Percentiles rank a stretch among this genome's conserved stretches.
Conservation (phyloP, 1,140 invertebrate genomes). For the Dendrolimus kikuchii region DNA sequence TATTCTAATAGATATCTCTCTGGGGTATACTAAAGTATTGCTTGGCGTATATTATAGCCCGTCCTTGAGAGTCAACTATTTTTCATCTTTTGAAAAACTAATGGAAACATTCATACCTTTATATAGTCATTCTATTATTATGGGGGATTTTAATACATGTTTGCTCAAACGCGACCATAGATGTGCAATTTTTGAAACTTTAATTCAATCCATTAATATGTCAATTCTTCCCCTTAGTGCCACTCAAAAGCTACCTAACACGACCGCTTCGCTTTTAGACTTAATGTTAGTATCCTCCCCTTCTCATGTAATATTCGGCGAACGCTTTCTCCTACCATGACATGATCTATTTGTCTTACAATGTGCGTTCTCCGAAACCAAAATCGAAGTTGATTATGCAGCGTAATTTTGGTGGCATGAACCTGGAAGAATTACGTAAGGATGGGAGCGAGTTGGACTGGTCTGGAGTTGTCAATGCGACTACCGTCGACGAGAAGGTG, state of each 20-base stretch:
- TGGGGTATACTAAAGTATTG: slow-evolving; percentile 11
- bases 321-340: slow-evolving; percentile 14
- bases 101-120: no score
- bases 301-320: slow-evolving; percentile 7
- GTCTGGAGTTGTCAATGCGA: slow-evolving; percentile 3
- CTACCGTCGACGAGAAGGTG: not conserved
- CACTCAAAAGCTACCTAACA: no score
- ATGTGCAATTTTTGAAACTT: no score
- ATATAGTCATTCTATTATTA: no score
- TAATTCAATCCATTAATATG: no score
- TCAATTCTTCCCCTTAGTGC: no score
- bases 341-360: slow-evolving; percentile 8
- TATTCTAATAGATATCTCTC: slow-evolving; percentile 9
- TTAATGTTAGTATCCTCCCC: slow-evolving; percentile 10
- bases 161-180: no score
- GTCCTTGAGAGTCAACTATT: not conserved
- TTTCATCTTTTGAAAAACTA: no score
- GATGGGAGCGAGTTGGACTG: not conserved
- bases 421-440: slow-evolving; percentile 1
- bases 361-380: not conserved
- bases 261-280: not conserved
- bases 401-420: not conserved
- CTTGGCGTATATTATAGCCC: slow-evolving; percentile 14
- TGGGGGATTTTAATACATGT: no score
- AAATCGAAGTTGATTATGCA: no score